Conservation (phyloP, 2,888 invertebrate species). For the Leucoptera coffeella region DNA sequence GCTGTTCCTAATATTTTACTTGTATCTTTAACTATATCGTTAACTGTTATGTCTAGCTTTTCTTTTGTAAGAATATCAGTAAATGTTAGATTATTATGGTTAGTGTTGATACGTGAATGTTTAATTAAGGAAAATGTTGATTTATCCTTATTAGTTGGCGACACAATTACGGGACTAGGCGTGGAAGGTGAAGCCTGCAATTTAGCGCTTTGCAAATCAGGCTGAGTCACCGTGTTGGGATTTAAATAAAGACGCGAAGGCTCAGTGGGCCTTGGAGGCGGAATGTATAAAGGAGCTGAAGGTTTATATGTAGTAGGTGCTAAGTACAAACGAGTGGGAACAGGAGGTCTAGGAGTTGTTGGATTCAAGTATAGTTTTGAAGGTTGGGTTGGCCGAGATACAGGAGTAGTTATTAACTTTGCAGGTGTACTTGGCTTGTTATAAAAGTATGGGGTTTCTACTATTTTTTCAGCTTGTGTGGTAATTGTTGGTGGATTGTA, state of each 20-base stretch:
- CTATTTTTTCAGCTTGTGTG: constrained; percentile 2
- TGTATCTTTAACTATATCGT: constrained; percentile 33
- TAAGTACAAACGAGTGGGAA: constrained; percentile 18
- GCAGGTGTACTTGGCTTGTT: constrained; percentile 15
- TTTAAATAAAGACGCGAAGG: constrained; percentile 21
- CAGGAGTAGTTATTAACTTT: constrained; percentile 15
- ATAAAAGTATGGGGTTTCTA: constrained; percentile 9
- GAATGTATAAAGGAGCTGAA: constrained; percentile 19
- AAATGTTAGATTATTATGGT: constrained; percentile 26
- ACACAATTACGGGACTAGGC: constrained; percentile 11
- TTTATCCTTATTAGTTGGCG: constrained; percentile 9
- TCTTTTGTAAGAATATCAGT: constrained; percentile 34
- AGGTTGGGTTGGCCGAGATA: constrained; percentile 10
- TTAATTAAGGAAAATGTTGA: constrained; percentile 14
- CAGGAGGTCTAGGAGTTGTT: constrained; percentile 14
- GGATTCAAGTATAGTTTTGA: constrained; percentile 14
- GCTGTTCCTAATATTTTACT: constrained; percentile 21
- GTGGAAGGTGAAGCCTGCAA: constrained; percentile 14
- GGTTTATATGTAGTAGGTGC: constrained; percentile 27
- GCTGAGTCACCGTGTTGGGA: constrained; percentile 12
- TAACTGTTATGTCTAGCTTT: constrained; percentile 31
- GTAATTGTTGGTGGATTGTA: constrained; percentile 11
- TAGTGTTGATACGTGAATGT: constrained; percentile 13
- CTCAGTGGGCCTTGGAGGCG: constrained; percentile 14
- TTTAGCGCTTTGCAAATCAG: constrained; percentile 14